A percentile compares a stretch with the other conserved stretches of the same genome.
phyloP scores from a whole-genome alignment of 2,888 invertebrate species.

The Temnothorax ravouxi region DNA sequence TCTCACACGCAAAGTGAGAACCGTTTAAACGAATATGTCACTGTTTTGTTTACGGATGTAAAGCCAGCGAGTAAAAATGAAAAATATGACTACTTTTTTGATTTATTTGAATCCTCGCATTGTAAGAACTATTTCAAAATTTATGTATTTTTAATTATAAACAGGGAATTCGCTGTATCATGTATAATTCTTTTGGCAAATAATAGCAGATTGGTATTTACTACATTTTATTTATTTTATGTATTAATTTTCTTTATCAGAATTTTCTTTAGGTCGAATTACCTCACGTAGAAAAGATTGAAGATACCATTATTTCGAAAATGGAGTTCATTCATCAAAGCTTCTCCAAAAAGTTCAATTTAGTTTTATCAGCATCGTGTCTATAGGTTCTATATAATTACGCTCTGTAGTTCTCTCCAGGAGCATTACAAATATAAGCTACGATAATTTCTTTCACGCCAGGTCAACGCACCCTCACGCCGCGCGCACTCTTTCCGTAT shows the following conservation, averaged over 20 bases:
- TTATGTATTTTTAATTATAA: not conserved
- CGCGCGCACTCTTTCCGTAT: conserved; percentile 64
- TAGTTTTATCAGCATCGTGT: not conserved
- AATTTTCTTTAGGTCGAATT: not conserved
- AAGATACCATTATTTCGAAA: not conserved
- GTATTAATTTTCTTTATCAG: not conserved
- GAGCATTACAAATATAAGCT: not conserved
- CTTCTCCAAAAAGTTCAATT: not conserved
- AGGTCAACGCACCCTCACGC: conserved; percentile 55
- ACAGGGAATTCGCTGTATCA: not conserved
- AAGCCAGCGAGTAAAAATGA: conserved; percentile 9
- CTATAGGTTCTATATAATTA: conserved; percentile 1
- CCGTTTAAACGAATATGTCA: not conserved
- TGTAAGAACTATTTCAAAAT: not conserved
- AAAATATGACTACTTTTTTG: not conserved
- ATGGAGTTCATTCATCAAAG: not conserved
- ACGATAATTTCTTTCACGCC: conserved; percentile 20
- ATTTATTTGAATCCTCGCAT: not conserved
- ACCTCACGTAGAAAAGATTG: not conserved
- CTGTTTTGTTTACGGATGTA: conserved; percentile 37
- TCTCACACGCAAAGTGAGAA: not conserved
- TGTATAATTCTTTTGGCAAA: not conserved
- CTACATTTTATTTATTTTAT: not conserved
- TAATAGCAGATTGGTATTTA: not conserved
- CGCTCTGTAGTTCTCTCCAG: not conserved